These are phyloP conservation scores for Coleophora flavipennella DNA, from an alignment of 2,888 invertebrate species.

Conservation along the genomic window DNA sequence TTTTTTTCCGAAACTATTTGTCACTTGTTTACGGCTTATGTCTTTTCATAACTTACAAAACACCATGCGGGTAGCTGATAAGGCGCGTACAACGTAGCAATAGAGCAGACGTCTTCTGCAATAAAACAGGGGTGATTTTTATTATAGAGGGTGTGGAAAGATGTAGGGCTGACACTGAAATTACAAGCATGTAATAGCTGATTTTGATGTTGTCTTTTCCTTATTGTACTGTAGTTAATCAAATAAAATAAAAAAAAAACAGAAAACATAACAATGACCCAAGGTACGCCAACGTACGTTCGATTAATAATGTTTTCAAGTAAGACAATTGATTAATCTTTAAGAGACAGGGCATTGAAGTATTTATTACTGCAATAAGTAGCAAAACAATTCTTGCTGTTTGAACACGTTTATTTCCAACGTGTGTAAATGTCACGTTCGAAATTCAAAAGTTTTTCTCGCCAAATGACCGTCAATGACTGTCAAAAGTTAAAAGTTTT, in stretches of 20 bases:
- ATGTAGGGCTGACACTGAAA: slow-evolving; percentile 12
- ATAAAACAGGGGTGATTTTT: slow-evolving; percentile 32
- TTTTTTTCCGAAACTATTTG: no score
- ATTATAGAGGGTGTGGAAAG: slow-evolving; percentile 44
- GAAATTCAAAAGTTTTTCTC: slow-evolving; percentile 15
- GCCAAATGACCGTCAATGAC: slow-evolving; percentile 14
- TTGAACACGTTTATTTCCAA: no score
- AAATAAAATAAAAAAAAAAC: no score
- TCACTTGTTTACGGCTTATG: slow-evolving; percentile 1
- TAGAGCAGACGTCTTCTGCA: slow-evolving; percentile 16
- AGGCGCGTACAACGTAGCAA: slow-evolving; percentile 18
- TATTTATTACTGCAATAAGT: neutral
- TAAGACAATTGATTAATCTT: no score
- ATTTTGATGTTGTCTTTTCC: no score
- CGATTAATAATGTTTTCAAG: no score
- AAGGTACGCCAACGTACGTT: slow-evolving; percentile 3
- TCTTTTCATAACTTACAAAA: slow-evolving; percentile 4
- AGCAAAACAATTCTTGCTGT: no score
- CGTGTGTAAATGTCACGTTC: no score
- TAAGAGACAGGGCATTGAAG: no score
- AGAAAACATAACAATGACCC: neutral
- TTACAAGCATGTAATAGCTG: no score
- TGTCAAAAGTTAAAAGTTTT: slow-evolving; percentile 1
- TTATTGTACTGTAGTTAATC: no score
- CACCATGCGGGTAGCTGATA: slow-evolving; percentile 21